Conservation (phyloP, 2,888 invertebrate genomes). For the Thalpophila matura region DNA sequence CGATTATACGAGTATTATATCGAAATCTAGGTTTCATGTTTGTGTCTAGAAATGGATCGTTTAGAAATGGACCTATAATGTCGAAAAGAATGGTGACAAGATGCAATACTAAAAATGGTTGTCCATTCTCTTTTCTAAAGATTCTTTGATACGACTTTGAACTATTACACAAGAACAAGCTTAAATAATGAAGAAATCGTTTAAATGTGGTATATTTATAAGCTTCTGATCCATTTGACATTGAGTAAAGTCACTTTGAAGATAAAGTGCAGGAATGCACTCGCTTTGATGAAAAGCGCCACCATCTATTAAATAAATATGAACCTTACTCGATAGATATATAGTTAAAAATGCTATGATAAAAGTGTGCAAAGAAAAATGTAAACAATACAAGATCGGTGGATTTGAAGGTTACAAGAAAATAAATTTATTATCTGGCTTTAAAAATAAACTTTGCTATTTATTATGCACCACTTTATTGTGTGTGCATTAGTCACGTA, state of each 20-base stretch:
- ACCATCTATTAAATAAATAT: not conserved
- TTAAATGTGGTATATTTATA: not conserved
- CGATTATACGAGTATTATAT: too few relatives aligned
- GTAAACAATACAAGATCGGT: slow-evolving; percentile 48
- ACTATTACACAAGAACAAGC: too few relatives aligned
- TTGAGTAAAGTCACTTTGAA: slow-evolving; percentile 55
- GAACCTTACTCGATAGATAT: not conserved
- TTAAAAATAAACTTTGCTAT: slow-evolving; percentile 46
- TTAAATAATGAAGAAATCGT: not conserved
- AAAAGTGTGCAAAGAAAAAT: slow-evolving; percentile 12
- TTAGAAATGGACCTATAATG: too few relatives aligned
- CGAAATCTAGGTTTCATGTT: too few relatives aligned
- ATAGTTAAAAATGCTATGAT: slow-evolving; percentile 12
- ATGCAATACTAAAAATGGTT: too few relatives aligned
- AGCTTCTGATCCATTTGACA: slow-evolving; percentile 36
- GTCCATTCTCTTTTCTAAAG: too few relatives aligned
- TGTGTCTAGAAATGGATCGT: too few relatives aligned
- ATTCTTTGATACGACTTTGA: too few relatives aligned
- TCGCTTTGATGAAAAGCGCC: slow-evolving; percentile 16
- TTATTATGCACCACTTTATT: slow-evolving; percentile 17
- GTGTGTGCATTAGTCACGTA: slow-evolving; percentile 23
- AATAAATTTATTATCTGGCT: slow-evolving; percentile 23
- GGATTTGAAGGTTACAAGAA: slow-evolving; percentile 41
- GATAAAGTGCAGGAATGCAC: slow-evolving; percentile 54
- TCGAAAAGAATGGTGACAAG: too few relatives aligned